Percentiles rank a stretch among this genome's conserved stretches.
phyloP scores from a whole-genome alignment of 2,113 vertebrate species.

The human region GRCh38 chrX:128451001-128451500 shows the following conservation, averaged over 20 bases:
- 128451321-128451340: background rate
- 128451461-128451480: background rate
- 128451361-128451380: background rate
- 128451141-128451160: background rate
- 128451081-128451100: background rate
- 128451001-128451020: background rate
- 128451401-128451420: background rate
- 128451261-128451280: background rate
- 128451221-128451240: background rate
- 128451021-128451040: background rate
- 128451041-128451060: background rate
- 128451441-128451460: background rate
- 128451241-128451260: background rate
- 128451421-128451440: too few relatives aligned
- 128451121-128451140: background rate
- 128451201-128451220: background rate
- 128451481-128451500: background rate
- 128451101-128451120: background rate
- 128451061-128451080: background rate
- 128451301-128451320: background rate
- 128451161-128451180: background rate
- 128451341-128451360: background rate
- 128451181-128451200: background rate
- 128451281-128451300: background rate
- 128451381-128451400: background rate